A percentile compares a stretch with the other conserved stretches of the same genome.
These are phyloP conservation scores for human (Homo sapiens) DNA, from an alignment of 2,113 vertebrate genomes.

Conservation along the genomic window GRCh38 chr11:85827501-85828000, in stretches of 20 bases:
- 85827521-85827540: background rate
- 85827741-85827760: background rate
- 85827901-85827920: background rate
- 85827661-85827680: background rate
- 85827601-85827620: background rate
- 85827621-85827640: background rate
- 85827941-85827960: background rate
- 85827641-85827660: background rate
- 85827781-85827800: background rate
- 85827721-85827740: background rate
- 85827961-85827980: background rate
- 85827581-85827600: background rate
- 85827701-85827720: background rate
- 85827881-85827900: background rate
- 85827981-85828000: background rate
- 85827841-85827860: background rate
- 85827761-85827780: background rate
- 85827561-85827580: background rate
- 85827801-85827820: background rate
- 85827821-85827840: background rate
- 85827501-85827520: background rate
- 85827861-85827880: background rate
- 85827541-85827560: background rate
- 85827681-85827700: background rate
- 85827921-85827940: background rate